phyloP scores from a whole-genome alignment of 1,140 invertebrate genomes.

The Metopolophium dirhodum region DNA sequence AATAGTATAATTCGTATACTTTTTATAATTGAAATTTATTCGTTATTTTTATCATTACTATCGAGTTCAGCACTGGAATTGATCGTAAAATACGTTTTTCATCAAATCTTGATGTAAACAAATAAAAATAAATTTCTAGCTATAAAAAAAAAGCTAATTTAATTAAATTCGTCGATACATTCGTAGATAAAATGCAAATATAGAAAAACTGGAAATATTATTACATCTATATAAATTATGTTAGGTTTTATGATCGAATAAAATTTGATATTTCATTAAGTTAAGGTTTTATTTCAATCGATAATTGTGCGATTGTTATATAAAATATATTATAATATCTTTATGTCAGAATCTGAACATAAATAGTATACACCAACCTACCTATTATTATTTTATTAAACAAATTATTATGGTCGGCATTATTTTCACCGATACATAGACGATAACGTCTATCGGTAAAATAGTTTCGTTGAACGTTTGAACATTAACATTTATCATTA shows the following conservation, averaged over 20 bases:
- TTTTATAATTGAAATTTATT: background rate
- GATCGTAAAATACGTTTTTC: background rate
- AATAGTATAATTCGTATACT: background rate
- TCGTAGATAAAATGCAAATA: background rate
- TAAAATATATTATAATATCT: background rate
- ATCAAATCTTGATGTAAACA: background rate
- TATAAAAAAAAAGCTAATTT: background rate
- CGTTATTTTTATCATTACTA: background rate
- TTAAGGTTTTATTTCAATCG: slow-evolving; percentile 9
- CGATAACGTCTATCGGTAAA: background rate
- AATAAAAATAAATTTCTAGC: background rate
- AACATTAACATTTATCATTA: background rate
- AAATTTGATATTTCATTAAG: slow-evolving; percentile 10
- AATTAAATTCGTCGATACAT: background rate
- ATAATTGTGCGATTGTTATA: background rate
- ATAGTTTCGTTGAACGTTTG: background rate
- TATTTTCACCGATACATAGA: background rate
- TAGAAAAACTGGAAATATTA: slow-evolving; percentile 17
- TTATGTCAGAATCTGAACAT: background rate
- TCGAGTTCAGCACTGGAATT: background rate
- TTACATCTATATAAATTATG: background rate
- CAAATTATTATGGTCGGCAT: background rate
- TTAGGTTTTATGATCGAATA: background rate
- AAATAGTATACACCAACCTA: background rate
- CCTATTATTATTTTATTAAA: background rate